Conservation (phyloP, 1,140 invertebrate genomes). For the Drosophila azteca region DNA sequence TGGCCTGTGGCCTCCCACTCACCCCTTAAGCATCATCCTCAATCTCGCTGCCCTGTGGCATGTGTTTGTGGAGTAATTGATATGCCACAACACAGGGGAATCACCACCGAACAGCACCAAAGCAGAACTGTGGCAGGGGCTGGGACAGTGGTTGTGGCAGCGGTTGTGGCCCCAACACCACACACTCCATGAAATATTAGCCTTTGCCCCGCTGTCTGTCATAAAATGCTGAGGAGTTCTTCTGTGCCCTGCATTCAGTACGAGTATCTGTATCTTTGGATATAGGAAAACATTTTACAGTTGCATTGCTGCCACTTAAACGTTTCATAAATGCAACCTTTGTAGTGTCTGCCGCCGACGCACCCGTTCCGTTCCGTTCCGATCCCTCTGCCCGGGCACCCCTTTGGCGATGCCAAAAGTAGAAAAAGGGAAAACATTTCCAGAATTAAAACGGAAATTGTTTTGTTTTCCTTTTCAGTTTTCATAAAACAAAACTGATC, state of each 20-base stretch:
- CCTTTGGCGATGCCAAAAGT: slow-evolving; percentile 60
- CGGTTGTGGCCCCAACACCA: slow-evolving; percentile 45
- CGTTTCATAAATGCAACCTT: slow-evolving; percentile 82
- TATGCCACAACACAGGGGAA: slow-evolving; percentile 67
- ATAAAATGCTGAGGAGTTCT: slow-evolving; percentile 57
- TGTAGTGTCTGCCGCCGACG: slow-evolving; percentile 67
- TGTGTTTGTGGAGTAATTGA: slow-evolving; percentile 80
- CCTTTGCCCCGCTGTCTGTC: slow-evolving; percentile 65
- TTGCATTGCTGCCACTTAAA: slow-evolving; percentile 78
- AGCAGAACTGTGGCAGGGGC: too few relatives aligned
- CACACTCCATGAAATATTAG: slow-evolving; percentile 76
- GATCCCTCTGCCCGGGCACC: slow-evolving; percentile 21
- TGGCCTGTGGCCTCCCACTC: slow-evolving; percentile 30
- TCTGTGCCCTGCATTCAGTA: slow-evolving; percentile 24
- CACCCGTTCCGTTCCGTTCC: slow-evolving; percentile 4
- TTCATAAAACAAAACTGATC: slow-evolving; percentile 83
- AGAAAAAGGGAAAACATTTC: slow-evolving; percentile 60
- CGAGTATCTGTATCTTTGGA: slow-evolving; percentile 52
- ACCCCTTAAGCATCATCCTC: slow-evolving; percentile 1
- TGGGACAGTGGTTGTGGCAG: not conserved
- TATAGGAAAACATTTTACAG: slow-evolving; percentile 75
- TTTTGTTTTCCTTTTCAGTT: slow-evolving; percentile 55
- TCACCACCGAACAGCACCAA: slow-evolving; percentile 17
- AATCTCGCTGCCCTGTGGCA: slow-evolving; percentile 42
- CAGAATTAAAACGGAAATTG: slow-evolving; percentile 71